A percentile compares a stretch with the other conserved stretches of the same genome.
These are phyloP conservation scores for Balanococcus diminutus DNA, from an alignment of 2,888 invertebrate species.

Conservation along the genomic window DNA sequence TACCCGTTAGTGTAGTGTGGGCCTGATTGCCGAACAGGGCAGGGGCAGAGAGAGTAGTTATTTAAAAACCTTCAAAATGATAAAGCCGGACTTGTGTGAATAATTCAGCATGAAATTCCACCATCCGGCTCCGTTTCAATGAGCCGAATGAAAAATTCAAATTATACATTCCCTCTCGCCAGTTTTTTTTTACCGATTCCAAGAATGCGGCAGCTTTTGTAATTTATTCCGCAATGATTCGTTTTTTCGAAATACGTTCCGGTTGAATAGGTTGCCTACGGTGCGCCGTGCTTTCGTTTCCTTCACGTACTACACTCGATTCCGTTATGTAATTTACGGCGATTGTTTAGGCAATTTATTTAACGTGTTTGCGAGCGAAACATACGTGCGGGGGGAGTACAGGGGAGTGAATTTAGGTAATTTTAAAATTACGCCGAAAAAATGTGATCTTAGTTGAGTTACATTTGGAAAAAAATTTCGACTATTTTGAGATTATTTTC, in stretches of 20 bases:
- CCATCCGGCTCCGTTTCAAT: neutral
- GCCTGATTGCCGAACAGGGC: too few relatives aligned
- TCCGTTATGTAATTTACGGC: neutral
- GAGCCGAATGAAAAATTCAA: neutral
- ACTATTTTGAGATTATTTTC: too few relatives aligned
- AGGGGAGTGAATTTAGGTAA: neutral
- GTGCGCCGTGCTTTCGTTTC: neutral
- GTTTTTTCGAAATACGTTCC: slow-evolving; percentile 1
- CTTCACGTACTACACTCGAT: neutral
- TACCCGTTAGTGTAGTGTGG: neutral
- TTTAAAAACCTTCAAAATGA: neutral
- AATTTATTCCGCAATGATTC: slow-evolving; percentile 1
- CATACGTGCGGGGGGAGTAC: neutral
- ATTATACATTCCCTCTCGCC: neutral
- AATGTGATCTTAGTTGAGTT: neutral
- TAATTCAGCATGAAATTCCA: slow-evolving; percentile 19
- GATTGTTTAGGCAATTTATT: slow-evolving; percentile 1
- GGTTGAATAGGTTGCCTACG: neutral
- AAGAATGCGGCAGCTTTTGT: slow-evolving; percentile 3
- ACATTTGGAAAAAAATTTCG: too few relatives aligned
- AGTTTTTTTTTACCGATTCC: neutral
- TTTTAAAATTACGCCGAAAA: neutral
- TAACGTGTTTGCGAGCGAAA: neutral
- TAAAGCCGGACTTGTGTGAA: slow-evolving; percentile 2
- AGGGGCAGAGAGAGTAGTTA: neutral